Percentiles rank a stretch among this genome's conserved stretches.
Evolutionary conservation across 2,888 invertebrate species (phyloP).

Genomic region (Heliconius sara): DNA sequence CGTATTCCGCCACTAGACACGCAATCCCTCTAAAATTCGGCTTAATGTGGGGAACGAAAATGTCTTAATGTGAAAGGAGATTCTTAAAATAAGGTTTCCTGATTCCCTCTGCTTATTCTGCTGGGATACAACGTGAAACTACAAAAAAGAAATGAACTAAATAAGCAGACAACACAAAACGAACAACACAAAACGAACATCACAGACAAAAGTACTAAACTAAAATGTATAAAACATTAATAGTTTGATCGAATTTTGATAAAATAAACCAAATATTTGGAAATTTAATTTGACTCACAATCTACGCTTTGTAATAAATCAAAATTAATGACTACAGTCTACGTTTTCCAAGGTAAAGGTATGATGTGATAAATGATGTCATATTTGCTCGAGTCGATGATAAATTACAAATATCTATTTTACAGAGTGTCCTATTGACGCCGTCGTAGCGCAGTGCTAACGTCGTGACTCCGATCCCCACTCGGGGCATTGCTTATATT

Average conservation of each 20-base stretch:
- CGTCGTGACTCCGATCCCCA: background rate
- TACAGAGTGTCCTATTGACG: background rate
- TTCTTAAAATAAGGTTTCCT: too few relatives aligned
- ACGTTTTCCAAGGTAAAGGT: conserved; percentile 20
- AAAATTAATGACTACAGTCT: conserved; percentile 26
- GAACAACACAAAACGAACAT: too few relatives aligned
- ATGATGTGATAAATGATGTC: conserved; percentile 18
- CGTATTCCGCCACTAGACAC: too few relatives aligned
- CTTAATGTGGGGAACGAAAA: too few relatives aligned
- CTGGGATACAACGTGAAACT: too few relatives aligned
- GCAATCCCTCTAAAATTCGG: too few relatives aligned
- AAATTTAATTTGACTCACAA: conserved; percentile 3
- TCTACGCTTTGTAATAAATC: conserved; percentile 13
- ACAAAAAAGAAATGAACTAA: too few relatives aligned
- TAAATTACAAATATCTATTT: conserved; percentile 19
- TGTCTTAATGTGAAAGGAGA: too few relatives aligned
- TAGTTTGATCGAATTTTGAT: background rate
- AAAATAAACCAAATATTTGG: background rate
- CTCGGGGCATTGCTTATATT: background rate
- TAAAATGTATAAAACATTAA: background rate
- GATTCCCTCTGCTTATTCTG: too few relatives aligned
- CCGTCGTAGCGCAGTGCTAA: background rate
- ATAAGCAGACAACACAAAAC: too few relatives aligned
- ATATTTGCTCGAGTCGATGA: conserved; percentile 18
- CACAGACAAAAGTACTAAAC: too few relatives aligned